Base-by-base conservation (phyloP, 2,888 invertebrate genomes). In the Hirudinaria manillensis region DNA sequence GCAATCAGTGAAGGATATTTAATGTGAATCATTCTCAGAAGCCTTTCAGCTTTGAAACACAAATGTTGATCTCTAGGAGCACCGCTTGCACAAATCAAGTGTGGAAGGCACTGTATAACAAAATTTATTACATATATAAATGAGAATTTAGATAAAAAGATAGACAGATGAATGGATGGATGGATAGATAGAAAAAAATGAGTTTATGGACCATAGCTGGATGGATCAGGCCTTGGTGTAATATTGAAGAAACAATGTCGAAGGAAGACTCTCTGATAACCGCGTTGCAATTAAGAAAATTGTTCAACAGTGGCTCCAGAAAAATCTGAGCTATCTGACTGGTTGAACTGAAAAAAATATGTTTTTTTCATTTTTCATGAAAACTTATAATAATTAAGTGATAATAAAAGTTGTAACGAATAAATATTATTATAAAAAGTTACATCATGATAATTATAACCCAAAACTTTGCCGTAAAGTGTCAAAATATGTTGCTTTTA, bases 101-200 rank as follows among this genome's bases (percentile, higher is more conserved):
- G 21, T 34, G 68, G 68, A 16, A 68, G 68, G 34, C 68, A 68
- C 68, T 61, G 61, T 61, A 61, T n/a, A n/a, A n/a, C n/a, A n/a
- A 61, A 27, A 61, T 29, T 61, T 16, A 21, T 27, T 61, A 61
- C n/a, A 19, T 61, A 16, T 27, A 61, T n/a, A n/a, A n/a, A n/a
- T n/a, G n/a, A n/a, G n/a, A n/a, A n/a, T n/a, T n/a, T n/a, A n/a
- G n/a, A n/a, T n/a, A n/a, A n/a, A n/a, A n/a, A n/a, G 29, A 27
- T 61, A 61, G 1, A n/a, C 24, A 61, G 6, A n/a, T n/a, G n/a
- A n/a, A n/a, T n/a, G n/a, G n/a, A n/a, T n/a, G n/a, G n/a, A n/a
- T n/a, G n/a, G n/a, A n/a, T n/a, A n/a, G n/a, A n/a, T n/a, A 53
- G 53, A 53, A 53, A 53, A 16, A 16, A 16, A 61, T 27, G 3